These are phyloP conservation scores for Crenichthys baileyi DNA, from an alignment of 2,797 vertebrate species.

Conservation along the genomic window DNA sequence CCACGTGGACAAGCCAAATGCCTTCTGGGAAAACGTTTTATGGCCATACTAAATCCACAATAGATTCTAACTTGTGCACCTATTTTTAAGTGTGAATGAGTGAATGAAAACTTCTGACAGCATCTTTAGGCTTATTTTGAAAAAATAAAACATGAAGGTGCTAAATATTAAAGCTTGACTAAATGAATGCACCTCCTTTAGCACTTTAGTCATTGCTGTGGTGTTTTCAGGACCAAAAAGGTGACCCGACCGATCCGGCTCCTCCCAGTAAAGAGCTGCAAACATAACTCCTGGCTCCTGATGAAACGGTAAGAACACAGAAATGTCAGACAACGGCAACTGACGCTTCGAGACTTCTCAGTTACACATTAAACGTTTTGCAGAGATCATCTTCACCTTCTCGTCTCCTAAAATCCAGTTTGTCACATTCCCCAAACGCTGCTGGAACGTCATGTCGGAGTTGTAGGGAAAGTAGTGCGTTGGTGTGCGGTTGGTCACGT, in stretches of 20 bases:
- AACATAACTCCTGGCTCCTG: slow-evolving; percentile 78
- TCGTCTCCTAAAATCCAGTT: slow-evolving; percentile 80
- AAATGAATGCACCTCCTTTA: slow-evolving; percentile 74
- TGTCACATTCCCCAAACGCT: slow-evolving; percentile 83
- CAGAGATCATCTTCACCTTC: slow-evolving; percentile 68
- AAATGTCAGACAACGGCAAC: not conserved
- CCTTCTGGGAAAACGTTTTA: not conserved
- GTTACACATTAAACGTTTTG: not conserved
- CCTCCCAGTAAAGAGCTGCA: slow-evolving; percentile 92
- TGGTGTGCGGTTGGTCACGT: slow-evolving; percentile 79
- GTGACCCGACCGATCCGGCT: slow-evolving; percentile 91
- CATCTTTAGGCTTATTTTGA: not conserved
- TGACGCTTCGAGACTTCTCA: not conserved
- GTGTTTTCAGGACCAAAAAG: slow-evolving; percentile 86
- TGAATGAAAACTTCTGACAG: not conserved
- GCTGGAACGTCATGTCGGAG: slow-evolving; percentile 77
- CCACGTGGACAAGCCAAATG: no score
- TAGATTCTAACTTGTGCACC: no score
- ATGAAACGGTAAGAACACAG: not conserved
- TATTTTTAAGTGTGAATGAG: not conserved
- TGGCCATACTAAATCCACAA: not conserved
- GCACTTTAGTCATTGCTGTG: slow-evolving; percentile 79
- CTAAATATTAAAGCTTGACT: not conserved
- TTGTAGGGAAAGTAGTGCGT: slow-evolving; percentile 84
- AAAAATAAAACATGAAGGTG: not conserved